Evolutionary conservation across 2,797 vertebrate genomes (phyloP), one percentile per base, ranked within the genome.

Genomic region (Hemibagrus guttatus): DNA sequence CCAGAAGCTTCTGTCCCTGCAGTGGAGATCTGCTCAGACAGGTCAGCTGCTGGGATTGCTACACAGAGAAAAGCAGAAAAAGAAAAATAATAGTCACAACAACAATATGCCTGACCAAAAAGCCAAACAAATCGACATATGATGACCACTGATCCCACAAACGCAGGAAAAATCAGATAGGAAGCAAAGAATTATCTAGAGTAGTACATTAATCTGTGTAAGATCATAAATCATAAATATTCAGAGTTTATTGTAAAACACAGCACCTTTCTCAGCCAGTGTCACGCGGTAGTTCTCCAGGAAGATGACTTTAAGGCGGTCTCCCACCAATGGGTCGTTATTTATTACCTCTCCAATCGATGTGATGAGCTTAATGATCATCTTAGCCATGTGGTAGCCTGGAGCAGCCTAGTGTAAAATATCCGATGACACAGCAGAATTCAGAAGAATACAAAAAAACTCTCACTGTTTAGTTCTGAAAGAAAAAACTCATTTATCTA

Each of bases 361-460:
- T 0, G 97, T 98, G 93, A 98, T 95, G 81, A 98, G 94, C 72
- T 94, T 96, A 92, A 98, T 98, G 94, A 98, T 97, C 96, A 97
- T 97, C 93, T 98, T 98, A 81, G 97, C 97, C 58, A 97, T 96
- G 94, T 98, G 97, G 92, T 98, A 98, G 35, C 97, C 97, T 0
- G 97, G 97, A 75, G 97, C 97, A 0, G 97, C 97, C 97, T 98
- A 75, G 87, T 39, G 5, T 49, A 72, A 61, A 71, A 84, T 39
- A 16, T 56, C 28, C n/a, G 69, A 11, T 28, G n/a, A 19, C 14
- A 75, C 12, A 74, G 26, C 72, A 72, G 12, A 74, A 13, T 14
- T 31, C 28, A 76, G 23, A 11, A 35, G 13, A 80, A 69, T 26
- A 61, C 12, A 21, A 19, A n/a, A 23, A 76, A 56, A 9, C n/a